Conservation (phyloP, 1,140 invertebrate genomes). For the Ericerus pela region DNA sequence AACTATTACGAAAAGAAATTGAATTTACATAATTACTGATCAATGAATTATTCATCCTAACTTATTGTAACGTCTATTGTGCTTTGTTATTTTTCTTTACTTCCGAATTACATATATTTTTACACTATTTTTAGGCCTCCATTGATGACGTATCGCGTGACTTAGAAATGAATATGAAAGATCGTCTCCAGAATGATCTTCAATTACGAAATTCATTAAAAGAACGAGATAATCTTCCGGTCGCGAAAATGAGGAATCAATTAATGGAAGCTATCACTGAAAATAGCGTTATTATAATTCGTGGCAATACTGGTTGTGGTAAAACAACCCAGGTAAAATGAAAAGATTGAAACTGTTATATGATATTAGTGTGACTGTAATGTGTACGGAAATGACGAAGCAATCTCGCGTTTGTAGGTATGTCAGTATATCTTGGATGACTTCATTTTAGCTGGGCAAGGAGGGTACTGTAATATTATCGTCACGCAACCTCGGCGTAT, state of each 20-base stretch:
- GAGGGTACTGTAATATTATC: conserved; percentile 70
- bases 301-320: conserved; percentile 70
- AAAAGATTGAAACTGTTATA: not conserved
- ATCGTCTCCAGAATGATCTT: conserved; percentile 45
- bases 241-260: conserved; percentile 48
- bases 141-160: conserved; percentile 70
- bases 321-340: conserved; percentile 66
- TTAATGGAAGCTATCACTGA: conserved; percentile 69
- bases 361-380: no score
- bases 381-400: not conserved
- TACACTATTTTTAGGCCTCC: conserved; percentile 34
- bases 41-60: no score
- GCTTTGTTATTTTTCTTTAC: no score
- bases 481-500: conserved; percentile 90
- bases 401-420: no score
- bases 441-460: conserved; percentile 69
- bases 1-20: no score
- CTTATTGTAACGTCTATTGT: no score
- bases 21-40: no score
- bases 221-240: conserved; percentile 57
- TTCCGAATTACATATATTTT: no score
- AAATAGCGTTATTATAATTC: conserved; percentile 51
- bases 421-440: conserved; percentile 95
- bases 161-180: conserved; percentile 45
- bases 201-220: conserved; percentile 45